Conservation (phyloP, 2,113 vertebrate species). For the Chaetura pelagica region DNA sequence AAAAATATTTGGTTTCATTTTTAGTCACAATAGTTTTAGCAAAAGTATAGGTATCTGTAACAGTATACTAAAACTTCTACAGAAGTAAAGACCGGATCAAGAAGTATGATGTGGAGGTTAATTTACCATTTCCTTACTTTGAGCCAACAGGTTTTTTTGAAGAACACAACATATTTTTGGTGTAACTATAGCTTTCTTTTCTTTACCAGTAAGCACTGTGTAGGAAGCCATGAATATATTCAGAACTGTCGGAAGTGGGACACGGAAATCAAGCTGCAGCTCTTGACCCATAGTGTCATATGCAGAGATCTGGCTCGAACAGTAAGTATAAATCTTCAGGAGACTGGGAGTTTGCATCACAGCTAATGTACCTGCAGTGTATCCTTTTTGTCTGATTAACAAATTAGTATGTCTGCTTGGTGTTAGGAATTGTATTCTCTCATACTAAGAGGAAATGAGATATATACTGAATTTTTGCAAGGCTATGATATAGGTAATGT, state of each 20-base stretch:
- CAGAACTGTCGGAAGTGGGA: conserved; percentile 98
- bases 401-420: neutral
- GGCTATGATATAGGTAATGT: neutral
- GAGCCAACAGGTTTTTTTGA: neutral
- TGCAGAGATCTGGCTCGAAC: conserved; percentile 88
- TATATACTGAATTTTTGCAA: neutral
- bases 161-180: neutral
- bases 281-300: conserved; percentile 83
- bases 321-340: conserved; percentile 76
- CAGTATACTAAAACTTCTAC: neutral
- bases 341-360: neutral
- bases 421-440: neutral
- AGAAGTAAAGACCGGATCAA: neutral
- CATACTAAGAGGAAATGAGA: neutral
- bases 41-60: neutral
- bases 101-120: rapidly evolving
- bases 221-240: conserved; percentile 97
- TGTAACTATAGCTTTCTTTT: neutral
- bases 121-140: neutral
- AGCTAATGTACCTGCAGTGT: neutral
- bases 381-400: neutral
- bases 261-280: conserved; percentile 92
- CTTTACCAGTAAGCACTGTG: conserved; percentile 88
- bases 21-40: neutral
- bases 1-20: neutral